Evolutionary conservation across 1,140 invertebrate species (phyloP).

Genomic region (Drosophila busckii): DNA sequence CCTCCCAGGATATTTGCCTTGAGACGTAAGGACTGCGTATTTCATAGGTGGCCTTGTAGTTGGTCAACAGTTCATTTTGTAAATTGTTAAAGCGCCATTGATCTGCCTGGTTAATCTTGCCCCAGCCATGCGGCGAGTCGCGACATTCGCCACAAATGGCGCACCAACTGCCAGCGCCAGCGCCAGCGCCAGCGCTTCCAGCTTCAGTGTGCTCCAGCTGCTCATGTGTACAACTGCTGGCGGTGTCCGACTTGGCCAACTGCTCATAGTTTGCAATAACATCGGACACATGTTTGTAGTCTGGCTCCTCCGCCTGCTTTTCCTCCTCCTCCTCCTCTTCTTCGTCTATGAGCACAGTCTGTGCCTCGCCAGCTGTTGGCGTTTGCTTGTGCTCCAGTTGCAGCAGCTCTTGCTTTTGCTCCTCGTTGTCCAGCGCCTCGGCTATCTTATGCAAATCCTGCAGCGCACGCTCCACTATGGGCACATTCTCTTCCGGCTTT

Average conservation of each 20-base stretch:
- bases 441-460: slow-evolving; percentile 62
- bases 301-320: not conserved
- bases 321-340: slow-evolving; percentile 15
- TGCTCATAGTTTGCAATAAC: too few relatives aligned
- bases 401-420: slow-evolving; percentile 15
- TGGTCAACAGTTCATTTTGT: slow-evolving; percentile 51
- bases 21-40: slow-evolving; percentile 66
- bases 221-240: slow-evolving; percentile 9
- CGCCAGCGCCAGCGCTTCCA: not conserved
- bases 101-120: slow-evolving; percentile 54
- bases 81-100: slow-evolving; percentile 67
- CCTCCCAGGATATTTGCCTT: slow-evolving; percentile 69
- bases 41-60: slow-evolving; percentile 71
- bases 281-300: too few relatives aligned
- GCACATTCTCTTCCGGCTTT: slow-evolving; percentile 56
- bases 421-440: slow-evolving; percentile 30
- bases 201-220: too few relatives aligned
- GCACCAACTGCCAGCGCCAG: slow-evolving; percentile 32
- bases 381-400: slow-evolving; percentile 43
- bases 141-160: slow-evolving; percentile 50
- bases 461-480: slow-evolving; percentile 64
- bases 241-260: too few relatives aligned
- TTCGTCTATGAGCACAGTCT: slow-evolving; percentile 57
- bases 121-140: slow-evolving; percentile 52
- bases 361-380: slow-evolving; percentile 41